Evolutionary conservation across 2,888 invertebrate genomes (phyloP), one percentile per base, ranked within the genome.

Genomic region (Adineta ricciae): DNA sequence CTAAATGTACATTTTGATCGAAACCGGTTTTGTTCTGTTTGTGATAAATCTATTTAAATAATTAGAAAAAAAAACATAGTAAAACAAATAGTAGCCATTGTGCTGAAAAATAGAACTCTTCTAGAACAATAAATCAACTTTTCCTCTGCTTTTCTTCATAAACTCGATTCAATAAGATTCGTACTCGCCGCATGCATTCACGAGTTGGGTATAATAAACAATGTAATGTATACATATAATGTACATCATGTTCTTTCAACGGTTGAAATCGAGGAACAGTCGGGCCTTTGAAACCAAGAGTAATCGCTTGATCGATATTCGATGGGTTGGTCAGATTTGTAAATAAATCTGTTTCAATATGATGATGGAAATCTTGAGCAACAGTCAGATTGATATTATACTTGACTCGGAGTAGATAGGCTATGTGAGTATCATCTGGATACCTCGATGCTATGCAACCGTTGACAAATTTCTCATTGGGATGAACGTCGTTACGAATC

Each of bases 361-460:
- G 73, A 78, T 78, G 73, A 78, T 78, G 73, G 41, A 78, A 78
- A 41, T 78, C 41, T 24, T 78, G 11, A 24, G 73, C 73, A 41
- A 78, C n/a, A 41, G 73, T 78, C 41, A 78, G 19, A 41, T 78
- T 78, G 24, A 78, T 78, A 78, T 78, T 78, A 78, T 78, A 78
- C 1, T 78, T 41, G 11, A 8, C 11, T 24, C 41, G 41, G 24
- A 78, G 73, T 78, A 78, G 21, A 41, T 78, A 78, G n/a, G 73
- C 73, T 19, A 78, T 78, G n/a, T 78, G 41, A 24, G 73, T 78
- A 78, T 78, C 73, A 38, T 78, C 73, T 11, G 73, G 73, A 78
- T 41, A 78, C 2, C 41, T 36, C 9, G 73, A 7, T 41, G 19
- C 2, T 19, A 36, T 41, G n/a, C 73, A 78, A 24, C 73, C 73